Evolutionary conservation across 2,113 vertebrate species (phyloP).

Genomic region (Galemys pyrenaicus): DNA sequence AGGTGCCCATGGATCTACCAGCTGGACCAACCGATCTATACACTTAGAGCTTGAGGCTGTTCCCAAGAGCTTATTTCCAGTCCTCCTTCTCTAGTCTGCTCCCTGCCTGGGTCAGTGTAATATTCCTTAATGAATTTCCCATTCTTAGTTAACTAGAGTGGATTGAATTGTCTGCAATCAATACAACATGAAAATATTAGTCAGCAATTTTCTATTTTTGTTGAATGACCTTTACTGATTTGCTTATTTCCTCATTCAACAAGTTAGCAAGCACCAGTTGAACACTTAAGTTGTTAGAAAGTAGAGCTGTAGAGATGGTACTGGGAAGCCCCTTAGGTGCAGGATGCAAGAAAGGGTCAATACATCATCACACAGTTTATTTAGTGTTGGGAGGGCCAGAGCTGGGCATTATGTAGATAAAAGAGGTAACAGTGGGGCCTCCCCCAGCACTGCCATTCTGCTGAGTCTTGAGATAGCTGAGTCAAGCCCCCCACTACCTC

Average conservation of each 20-base stretch:
- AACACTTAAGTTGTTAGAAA: background rate
- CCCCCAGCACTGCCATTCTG: background rate
- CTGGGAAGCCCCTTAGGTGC: background rate
- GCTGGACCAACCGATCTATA: background rate
- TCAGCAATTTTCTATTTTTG: background rate
- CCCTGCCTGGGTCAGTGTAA: background rate
- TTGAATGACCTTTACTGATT: background rate
- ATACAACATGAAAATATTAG: background rate
- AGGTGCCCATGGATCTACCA: background rate
- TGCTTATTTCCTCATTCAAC: background rate
- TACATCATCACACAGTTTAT: background rate
- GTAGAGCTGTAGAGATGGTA: background rate
- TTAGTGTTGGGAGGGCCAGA: background rate
- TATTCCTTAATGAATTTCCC: background rate
- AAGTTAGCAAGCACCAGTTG: background rate
- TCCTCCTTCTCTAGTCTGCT: background rate
- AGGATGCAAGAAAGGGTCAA: background rate
- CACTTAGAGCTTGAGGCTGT: background rate
- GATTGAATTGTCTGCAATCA: background rate
- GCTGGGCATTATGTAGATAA: too few species aligned
- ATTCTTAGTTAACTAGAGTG: background rate
- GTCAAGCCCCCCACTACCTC: background rate
- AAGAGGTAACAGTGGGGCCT: accelerated
- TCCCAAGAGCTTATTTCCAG: background rate
- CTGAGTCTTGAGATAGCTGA: background rate